These are phyloP conservation scores for Euplagia quadripunctaria DNA, from an alignment of 2,888 invertebrate species.

Conservation along the genomic window DNA sequence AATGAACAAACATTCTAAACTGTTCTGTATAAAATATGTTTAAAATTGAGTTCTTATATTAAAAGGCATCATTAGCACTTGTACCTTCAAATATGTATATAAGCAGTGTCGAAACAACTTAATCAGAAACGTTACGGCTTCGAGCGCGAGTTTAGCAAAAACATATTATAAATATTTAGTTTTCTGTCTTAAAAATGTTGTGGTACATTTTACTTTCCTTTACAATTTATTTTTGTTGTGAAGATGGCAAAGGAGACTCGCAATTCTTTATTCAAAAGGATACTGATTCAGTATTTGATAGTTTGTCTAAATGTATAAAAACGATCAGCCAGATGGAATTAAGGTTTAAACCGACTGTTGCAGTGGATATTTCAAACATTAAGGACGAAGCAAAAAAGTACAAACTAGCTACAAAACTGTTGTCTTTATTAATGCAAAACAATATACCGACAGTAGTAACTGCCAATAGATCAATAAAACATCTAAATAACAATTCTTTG, in stretches of 20 bases:
- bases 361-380: slow-evolving; percentile 38
- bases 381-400: slow-evolving; percentile 23
- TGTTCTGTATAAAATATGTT: too few species aligned
- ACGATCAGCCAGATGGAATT: slow-evolving; percentile 39
- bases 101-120: slow-evolving; percentile 4
- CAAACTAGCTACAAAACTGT: slow-evolving; percentile 41
- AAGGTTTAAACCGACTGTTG: slow-evolving; percentile 45
- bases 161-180: background rate
- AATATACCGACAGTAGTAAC: slow-evolving; percentile 39
- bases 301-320: slow-evolving; percentile 45
- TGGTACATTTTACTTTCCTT: background rate
- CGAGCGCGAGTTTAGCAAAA: background rate
- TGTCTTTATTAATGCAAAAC: slow-evolving; percentile 33
- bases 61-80: too few species aligned
- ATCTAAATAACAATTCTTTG: background rate
- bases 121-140: background rate
- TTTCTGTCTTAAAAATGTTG: background rate
- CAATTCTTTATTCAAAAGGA: background rate
- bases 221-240: background rate
- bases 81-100: too few species aligned
- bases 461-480: background rate
- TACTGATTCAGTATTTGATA: background rate
- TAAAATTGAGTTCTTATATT: too few species aligned
- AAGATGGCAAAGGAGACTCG: background rate
- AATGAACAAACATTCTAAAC: too few species aligned